Percentiles rank a stretch among this genome's conserved stretches.
These are phyloP conservation scores for Hozukius guyotensis DNA, from an alignment of 2,797 vertebrate species.

Conservation along the genomic window DNA sequence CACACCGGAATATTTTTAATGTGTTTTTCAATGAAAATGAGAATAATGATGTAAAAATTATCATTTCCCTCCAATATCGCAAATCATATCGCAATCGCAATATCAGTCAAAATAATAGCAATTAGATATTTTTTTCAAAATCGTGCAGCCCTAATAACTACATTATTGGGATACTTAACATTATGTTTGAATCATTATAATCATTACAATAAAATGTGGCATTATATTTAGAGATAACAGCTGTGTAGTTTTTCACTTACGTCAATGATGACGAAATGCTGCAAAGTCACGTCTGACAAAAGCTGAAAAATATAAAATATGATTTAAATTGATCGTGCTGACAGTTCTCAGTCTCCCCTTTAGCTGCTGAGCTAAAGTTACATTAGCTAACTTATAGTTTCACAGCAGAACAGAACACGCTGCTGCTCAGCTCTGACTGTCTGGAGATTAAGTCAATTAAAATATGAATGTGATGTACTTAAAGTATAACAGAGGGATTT, in stretches of 20 bases:
- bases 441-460: background rate
- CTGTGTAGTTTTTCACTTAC: background rate
- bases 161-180: too few species aligned
- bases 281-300: background rate
- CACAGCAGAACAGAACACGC: background rate
- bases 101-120: too few species aligned
- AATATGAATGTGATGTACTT: background rate
- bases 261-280: too few species aligned
- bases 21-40: too few species aligned
- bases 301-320: background rate
- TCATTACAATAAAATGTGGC: background rate
- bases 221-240: background rate
- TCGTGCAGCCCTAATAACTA: too few species aligned
- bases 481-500: background rate
- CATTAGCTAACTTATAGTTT: background rate
- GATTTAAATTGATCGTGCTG: background rate
- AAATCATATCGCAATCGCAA: too few species aligned
- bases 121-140: too few species aligned
- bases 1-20: too few species aligned
- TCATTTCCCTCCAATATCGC: too few species aligned
- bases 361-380: background rate
- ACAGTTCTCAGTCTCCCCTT: background rate
- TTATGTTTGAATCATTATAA: background rate
- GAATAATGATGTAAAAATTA: too few species aligned
- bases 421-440: background rate